phyloP scores from a whole-genome alignment of 2,888 invertebrate genomes.

The Stenodema calcarata region DNA sequence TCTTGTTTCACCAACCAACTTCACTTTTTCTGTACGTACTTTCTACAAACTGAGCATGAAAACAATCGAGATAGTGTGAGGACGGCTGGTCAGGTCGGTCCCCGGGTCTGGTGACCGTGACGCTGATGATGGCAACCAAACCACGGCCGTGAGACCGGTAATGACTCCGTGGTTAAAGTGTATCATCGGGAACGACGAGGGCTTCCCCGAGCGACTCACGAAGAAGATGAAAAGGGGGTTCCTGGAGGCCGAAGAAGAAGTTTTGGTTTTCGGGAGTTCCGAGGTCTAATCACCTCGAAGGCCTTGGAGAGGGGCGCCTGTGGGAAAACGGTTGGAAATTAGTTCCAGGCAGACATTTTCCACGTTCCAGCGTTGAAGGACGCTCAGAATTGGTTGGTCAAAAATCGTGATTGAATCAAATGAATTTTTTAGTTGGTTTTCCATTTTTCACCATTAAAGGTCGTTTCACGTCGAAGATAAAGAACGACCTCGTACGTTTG shows the following conservation, averaged over 20 bases:
- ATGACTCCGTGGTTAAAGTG: neutral
- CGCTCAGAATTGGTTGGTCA: neutral
- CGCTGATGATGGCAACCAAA: neutral
- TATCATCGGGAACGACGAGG: neutral
- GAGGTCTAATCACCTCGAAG: neutral
- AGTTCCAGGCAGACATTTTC: neutral
- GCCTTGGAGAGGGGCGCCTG: neutral
- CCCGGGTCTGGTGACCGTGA: neutral
- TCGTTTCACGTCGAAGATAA: too few relatives aligned
- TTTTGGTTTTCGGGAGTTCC: neutral
- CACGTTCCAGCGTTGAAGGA: neutral
- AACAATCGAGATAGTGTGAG: too few relatives aligned
- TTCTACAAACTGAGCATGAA: too few relatives aligned
- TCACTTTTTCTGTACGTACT: too few relatives aligned
- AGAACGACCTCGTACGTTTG: too few relatives aligned
- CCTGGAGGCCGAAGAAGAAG: neutral
- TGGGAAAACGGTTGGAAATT: neutral
- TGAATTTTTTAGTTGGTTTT: too few relatives aligned
- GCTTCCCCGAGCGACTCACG: neutral
- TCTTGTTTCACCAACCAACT: too few relatives aligned
- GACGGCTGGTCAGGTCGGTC: neutral
- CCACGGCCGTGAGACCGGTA: neutral
- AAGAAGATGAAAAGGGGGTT: neutral
- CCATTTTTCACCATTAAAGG: too few relatives aligned
- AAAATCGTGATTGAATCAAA: too few relatives aligned